Base-by-base conservation (phyloP, 2,888 invertebrate genomes). In the Amphimallon solstitiale region DNA sequence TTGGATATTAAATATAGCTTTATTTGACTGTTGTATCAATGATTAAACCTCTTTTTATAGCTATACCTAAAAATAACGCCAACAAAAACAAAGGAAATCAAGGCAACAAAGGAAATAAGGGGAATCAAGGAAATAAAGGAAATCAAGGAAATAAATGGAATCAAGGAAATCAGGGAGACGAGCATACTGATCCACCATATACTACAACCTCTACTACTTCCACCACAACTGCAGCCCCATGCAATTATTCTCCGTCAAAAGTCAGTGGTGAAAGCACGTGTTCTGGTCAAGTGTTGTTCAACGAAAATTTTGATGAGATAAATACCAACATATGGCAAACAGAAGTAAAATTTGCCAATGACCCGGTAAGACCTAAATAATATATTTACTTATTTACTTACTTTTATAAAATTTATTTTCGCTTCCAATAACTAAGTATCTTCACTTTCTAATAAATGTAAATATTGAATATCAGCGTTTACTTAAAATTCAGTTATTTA, bases 311-410 rank as follows among this genome's bases (percentile, higher is more conserved):
- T 72, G 83, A 85, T 61, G 74, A 83, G 5, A 79, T 84, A 0
- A 7, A 21, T 14, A 2, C 14, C 4, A 84, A 85, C 65, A 79
- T 82, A 23, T 80, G 81, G 80, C 74, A 62, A 10, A 68, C 71
- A 4, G 76, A 79, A 67, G 70, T 71, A 15, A 86, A 84, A 74
- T 88, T 90, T 75, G 84, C 87, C 9, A 85, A 84, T 0, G 84
- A 84, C 67, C 91, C 91, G 62, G 90, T 90, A 80, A 84, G 84
- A 5, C n/a, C n/a, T n/a, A n/a, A n/a, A n/a, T n/a, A n/a, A n/a
- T n/a, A n/a, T n/a, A n/a, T n/a, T n/a, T n/a, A n/a, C n/a, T n/a
- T n/a, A n/a, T n/a, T n/a, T n/a, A n/a, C n/a, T n/a, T n/a, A n/a
- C n/a, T n/a, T n/a, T n/a, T n/a, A n/a, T n/a, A n/a, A n/a, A n/a